Conservation (phyloP, 2,797 vertebrate genomes). For the Nothura maculosa region DNA sequence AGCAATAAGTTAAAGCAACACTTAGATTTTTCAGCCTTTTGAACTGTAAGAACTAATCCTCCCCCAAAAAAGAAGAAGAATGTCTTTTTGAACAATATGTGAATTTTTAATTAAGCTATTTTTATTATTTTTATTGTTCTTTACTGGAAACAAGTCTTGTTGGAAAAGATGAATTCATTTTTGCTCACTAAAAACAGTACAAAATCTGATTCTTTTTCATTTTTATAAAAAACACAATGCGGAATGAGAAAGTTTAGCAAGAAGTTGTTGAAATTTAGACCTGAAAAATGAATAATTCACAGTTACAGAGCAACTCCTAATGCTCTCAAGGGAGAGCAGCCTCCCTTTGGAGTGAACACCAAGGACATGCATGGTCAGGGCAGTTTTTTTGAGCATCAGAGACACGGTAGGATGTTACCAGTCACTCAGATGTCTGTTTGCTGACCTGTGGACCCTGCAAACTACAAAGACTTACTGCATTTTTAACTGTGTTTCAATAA, state of each 20-base stretch:
- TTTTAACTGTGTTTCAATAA: not conserved
- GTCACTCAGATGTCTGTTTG: not conserved
- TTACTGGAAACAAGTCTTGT: not conserved
- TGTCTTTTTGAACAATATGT: not conserved
- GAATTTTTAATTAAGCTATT: not conserved
- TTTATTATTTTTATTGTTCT: not conserved
- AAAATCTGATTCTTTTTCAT: not conserved
- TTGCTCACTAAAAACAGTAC: not conserved
- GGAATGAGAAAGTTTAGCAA: not conserved
- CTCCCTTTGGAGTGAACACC: not conserved
- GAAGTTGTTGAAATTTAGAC: not conserved
- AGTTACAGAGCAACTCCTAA: not conserved
- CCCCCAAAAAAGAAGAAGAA: too few relatives aligned
- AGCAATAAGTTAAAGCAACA: not conserved
- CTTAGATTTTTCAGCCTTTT: not conserved
- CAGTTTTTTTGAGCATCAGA: not conserved
- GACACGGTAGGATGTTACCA: fast-evolving
- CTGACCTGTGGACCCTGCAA: not conserved
- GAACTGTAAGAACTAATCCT: not conserved
- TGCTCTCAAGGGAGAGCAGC: not conserved
- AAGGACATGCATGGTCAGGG: fast-evolving
- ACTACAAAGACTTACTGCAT: not conserved
- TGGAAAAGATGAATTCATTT: not conserved
- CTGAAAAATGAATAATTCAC: not conserved
- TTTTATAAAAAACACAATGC: not conserved